Evolutionary conservation across 2,888 invertebrate species (phyloP), one percentile per base, ranked within the genome.

Genomic region (Ametastegia equiseti): DNA sequence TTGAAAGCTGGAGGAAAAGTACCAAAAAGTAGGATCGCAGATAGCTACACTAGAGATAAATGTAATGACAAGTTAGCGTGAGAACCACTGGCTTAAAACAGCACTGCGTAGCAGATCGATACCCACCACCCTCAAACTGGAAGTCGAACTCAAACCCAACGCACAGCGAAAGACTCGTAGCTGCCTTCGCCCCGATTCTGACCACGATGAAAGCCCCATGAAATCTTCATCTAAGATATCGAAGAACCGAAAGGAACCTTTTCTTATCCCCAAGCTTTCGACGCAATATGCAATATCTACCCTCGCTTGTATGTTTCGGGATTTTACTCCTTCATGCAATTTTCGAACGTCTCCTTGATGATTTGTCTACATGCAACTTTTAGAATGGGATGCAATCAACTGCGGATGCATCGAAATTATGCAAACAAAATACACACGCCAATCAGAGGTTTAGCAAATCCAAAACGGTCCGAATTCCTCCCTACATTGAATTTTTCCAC

Each of bases 41-140:
- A 6, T 39, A 19, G 36, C 19, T 45, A 54, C 23, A 9, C 23
- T n/a, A 13, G 33, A 36, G 57, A 75, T 15, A 71, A n/a, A n/a
- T n/a, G n/a, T n/a, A n/a, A n/a, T 67, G n/a, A n/a, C 54, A 65
- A 47, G 57, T 71, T 71, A 71, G 60, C 85, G 86, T 89, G 89
- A 89, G 89, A 87, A 85, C 87, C 89, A 82, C 88, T 88, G 88
- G 11, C 86, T 87, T 86, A 86, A 87, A 89, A 88, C 87, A 88
- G 88, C 88, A 88, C 87, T 88, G 87, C 87, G 86, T 85, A 83
- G 82, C 89, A 88, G 88, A 90, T 90, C 89, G 89, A 90, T 90
- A 87, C 85, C n/a, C 84, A 86, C 86, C 80, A 88, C 87, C 88
- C 88, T 88, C 88, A 89, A 88, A 89, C 88, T 86, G 60, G 78